Evolutionary conservation across 2,113 vertebrate species (phyloP).

Genomic region (Anthoscopus minutus): DNA sequence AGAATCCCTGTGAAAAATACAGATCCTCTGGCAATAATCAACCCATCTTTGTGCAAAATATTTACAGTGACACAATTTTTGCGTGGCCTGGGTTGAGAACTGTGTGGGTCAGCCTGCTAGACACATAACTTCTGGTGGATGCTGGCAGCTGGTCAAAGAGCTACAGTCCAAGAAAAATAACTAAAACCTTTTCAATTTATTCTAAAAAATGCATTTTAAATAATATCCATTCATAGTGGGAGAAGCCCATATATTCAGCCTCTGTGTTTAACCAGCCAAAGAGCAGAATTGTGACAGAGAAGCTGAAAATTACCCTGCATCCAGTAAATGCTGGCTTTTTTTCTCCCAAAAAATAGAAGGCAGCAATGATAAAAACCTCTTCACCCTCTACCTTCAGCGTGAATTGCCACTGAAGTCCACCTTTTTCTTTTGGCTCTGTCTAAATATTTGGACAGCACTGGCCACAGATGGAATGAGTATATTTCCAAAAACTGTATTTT

Average conservation of each 20-base stretch:
- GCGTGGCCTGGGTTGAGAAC: neutral
- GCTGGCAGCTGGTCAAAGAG: neutral
- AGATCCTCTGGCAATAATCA: neutral
- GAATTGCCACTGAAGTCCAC: neutral
- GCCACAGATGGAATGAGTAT: neutral
- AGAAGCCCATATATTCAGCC: neutral
- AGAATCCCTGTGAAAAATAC: neutral
- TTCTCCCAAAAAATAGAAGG: neutral
- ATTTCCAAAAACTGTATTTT: neutral
- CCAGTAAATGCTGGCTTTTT: neutral
- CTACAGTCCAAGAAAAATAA: neutral
- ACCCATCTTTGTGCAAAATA: neutral
- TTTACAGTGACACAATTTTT: neutral
- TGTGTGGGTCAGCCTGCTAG: neutral
- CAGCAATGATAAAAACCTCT: neutral
- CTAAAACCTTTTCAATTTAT: neutral
- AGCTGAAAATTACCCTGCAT: neutral
- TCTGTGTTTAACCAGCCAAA: neutral
- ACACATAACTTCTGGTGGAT: neutral
- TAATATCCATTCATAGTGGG: neutral
- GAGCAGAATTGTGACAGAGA: neutral
- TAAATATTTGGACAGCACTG: neutral
- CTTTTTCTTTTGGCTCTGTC: neutral
- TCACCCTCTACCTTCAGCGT: accelerated
- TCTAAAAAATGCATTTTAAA: neutral